Percentiles rank a stretch among this genome's conserved stretches.
phyloP scores from a whole-genome alignment of 2,797 vertebrate species.

The Huso huso region DNA sequence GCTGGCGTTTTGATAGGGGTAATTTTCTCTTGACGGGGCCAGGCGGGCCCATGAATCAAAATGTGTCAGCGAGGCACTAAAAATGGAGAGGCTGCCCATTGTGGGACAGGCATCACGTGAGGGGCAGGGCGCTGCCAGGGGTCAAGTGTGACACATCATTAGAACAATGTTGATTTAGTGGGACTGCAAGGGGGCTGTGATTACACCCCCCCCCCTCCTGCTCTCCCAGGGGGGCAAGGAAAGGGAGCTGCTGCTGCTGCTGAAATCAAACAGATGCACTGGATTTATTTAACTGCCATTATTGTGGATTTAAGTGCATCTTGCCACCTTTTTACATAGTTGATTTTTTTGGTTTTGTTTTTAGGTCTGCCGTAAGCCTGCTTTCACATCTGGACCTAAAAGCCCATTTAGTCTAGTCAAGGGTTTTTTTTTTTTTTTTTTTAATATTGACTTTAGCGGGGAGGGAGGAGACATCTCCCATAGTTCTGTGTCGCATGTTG shows the following conservation, averaged over 20 bases:
- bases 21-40: constrained; percentile 78
- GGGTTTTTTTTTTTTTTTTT: constrained; percentile 10
- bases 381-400: constrained; percentile 28
- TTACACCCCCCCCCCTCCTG: constrained; percentile 56
- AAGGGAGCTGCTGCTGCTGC: constrained; percentile 49
- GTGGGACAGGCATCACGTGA: constrained; percentile 72
- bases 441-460: background rate
- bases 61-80: constrained; percentile 72
- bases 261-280: constrained; percentile 21
- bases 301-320: constrained; percentile 32
- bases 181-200: constrained; percentile 46
- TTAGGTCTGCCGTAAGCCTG: constrained; percentile 26
- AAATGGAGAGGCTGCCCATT: constrained; percentile 75
- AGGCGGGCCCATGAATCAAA: constrained; percentile 83
- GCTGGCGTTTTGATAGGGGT: constrained; percentile 75
- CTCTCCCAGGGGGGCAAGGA: constrained; percentile 51
- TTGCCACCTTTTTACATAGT: constrained; percentile 27
- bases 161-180: constrained; percentile 84
- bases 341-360: constrained; percentile 36
- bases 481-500: too few species aligned
- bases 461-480: background rate
- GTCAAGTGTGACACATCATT: constrained; percentile 87
- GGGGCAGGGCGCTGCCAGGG: constrained; percentile 64
- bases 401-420: constrained; percentile 26
- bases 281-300: constrained; percentile 18